phyloP scores from a whole-genome alignment of 2,888 invertebrate species.

The Thumatha senex region DNA sequence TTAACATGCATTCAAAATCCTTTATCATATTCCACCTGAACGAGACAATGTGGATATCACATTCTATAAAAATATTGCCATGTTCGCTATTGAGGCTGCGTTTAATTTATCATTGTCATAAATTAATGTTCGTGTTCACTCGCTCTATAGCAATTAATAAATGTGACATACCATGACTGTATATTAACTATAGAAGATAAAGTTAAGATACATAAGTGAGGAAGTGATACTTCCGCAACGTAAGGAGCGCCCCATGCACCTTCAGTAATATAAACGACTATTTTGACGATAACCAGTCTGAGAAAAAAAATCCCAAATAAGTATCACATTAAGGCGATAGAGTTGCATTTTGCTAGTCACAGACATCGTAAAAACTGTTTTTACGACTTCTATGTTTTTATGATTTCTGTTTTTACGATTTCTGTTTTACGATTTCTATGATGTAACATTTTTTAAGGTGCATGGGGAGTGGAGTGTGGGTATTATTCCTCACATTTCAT shows the following conservation, averaged over 20 bases:
- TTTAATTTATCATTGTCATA: not conserved
- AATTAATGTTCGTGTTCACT: conserved; percentile 3
- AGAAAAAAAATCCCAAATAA: too few species aligned
- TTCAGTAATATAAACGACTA: too few species aligned
- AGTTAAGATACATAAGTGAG: conserved; percentile 35
- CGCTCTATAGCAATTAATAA: conserved; percentile 12
- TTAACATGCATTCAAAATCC: conserved; percentile 83
- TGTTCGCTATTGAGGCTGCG: conserved; percentile 18
- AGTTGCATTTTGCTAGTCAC: too few species aligned
- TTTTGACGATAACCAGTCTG: too few species aligned
- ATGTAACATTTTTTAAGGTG: too few species aligned
- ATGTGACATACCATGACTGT: conserved; percentile 60
- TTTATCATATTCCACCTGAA: conserved; percentile 74
- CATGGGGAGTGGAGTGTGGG: too few species aligned
- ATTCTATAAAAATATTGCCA: conserved; percentile 18
- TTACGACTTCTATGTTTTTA: too few species aligned
- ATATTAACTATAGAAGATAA: conserved; percentile 47
- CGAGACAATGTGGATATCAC: conserved; percentile 63
- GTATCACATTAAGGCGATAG: too few species aligned
- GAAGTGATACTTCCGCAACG: conserved; percentile 23
- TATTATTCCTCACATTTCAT: conserved; percentile 7
- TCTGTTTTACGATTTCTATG: too few species aligned
- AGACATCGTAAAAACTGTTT: too few species aligned
- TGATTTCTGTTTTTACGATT: too few species aligned
- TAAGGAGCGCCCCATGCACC: too few species aligned